phyloP scores from a whole-genome alignment of 2,888 invertebrate species.

The Aelia acuminata region DNA sequence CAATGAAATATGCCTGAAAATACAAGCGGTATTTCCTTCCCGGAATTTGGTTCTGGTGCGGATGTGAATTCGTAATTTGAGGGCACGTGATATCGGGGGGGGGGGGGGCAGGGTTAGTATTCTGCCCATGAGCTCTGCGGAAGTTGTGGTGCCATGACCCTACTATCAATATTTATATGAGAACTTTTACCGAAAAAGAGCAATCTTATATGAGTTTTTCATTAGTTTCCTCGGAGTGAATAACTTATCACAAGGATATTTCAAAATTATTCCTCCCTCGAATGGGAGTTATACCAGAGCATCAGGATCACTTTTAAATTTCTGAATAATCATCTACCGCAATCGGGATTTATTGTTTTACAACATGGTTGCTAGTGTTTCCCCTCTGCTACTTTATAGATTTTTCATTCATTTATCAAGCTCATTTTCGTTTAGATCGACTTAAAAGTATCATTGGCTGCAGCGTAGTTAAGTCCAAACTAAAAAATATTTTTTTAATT shows the following conservation, averaged over 20 bases:
- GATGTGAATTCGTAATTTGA: background rate
- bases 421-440: too few species aligned
- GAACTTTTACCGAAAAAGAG: background rate
- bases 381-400: too few species aligned
- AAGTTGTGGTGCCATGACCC: constrained; percentile 8
- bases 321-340: too few species aligned
- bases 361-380: too few species aligned
- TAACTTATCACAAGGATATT: background rate
- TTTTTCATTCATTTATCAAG: too few species aligned
- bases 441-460: too few species aligned
- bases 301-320: background rate
- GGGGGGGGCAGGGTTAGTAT: background rate
- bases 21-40: background rate
- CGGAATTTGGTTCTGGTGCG: background rate
- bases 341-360: too few species aligned
- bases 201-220: background rate
- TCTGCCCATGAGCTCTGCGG: background rate
- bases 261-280: background rate
- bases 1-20: background rate
- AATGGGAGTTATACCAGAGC: background rate
- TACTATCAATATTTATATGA: constrained; percentile 13
- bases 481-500: too few species aligned
- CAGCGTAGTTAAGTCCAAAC: too few species aligned
- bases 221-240: background rate
- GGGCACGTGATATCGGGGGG: background rate